Evolutionary conservation across 2,797 vertebrate species (phyloP).

Genomic region (Aulostomus chinensis): DNA sequence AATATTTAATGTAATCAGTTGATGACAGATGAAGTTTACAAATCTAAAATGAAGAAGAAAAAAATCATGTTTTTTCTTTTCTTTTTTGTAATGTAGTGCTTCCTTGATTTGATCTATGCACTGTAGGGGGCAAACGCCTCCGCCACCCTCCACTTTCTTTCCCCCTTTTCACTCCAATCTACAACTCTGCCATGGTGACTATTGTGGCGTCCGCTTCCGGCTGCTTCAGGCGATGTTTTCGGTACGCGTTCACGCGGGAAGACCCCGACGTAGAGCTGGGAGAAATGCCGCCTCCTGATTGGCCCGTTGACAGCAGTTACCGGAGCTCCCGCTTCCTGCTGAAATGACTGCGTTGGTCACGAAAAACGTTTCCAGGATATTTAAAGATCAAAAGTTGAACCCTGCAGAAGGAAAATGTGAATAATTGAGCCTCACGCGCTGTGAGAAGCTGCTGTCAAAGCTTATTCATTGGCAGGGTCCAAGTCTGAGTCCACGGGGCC

Average conservation of each 20-base stretch:
- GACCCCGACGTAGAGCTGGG: conserved; percentile 6
- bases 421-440: too few species aligned
- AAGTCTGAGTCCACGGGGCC: too few species aligned
- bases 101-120: conserved; percentile 99
- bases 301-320: too few species aligned
- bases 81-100: conserved; percentile 89
- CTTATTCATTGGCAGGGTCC: too few species aligned
- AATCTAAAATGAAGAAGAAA: conserved; percentile 78
- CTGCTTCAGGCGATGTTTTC: conserved; percentile 42
- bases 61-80: conserved; percentile 77
- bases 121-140: conserved; percentile 86
- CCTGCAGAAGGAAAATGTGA: too few species aligned
- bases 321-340: too few species aligned
- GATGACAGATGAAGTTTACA: conserved; percentile 85
- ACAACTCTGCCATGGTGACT: conserved; percentile 54
- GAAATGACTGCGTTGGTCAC: too few species aligned
- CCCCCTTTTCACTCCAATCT: conserved; percentile 39
- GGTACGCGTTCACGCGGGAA: not conserved
- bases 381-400: too few species aligned
- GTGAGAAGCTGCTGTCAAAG: too few species aligned
- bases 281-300: not conserved
- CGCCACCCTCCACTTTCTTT: conserved; percentile 57
- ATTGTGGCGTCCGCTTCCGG: conserved; percentile 63
- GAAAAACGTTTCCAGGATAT: too few species aligned
- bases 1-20: conserved; percentile 73